phyloP scores from a whole-genome alignment of 2,113 vertebrate species.

The Herpetotheres cachinnans region DNA sequence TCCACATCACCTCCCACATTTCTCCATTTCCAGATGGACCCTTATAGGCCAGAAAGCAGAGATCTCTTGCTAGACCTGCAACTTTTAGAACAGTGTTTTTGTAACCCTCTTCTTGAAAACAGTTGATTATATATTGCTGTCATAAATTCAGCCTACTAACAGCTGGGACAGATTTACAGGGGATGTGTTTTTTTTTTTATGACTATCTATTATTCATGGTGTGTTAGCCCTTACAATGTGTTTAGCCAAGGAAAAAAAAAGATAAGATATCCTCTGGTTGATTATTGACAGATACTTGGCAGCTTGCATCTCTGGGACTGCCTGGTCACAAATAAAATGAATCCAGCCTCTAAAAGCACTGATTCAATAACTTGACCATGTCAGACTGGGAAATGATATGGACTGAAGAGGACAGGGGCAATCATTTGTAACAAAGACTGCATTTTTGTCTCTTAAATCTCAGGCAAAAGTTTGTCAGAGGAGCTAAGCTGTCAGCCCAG shows the following conservation, averaged over 20 bases:
- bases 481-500: neutral
- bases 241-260: slow-evolving; percentile 41
- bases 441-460: neutral
- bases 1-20: neutral
- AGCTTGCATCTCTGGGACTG: neutral
- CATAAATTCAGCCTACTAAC: slow-evolving; percentile 65
- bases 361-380: neutral
- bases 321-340: slow-evolving; percentile 43
- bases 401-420: neutral
- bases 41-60: neutral
- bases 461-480: neutral
- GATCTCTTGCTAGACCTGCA: neutral
- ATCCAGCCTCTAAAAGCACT: slow-evolving; percentile 22
- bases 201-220: slow-evolving; percentile 60
- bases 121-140: slow-evolving; percentile 39
- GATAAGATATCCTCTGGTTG: slow-evolving; percentile 61
- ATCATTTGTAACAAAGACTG: neutral
- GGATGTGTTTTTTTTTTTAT: slow-evolving; percentile 32
- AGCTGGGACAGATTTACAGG: slow-evolving; percentile 64
- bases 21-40: neutral
- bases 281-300: slow-evolving; percentile 68
- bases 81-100: slow-evolving; percentile 5
- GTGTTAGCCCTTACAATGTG: slow-evolving; percentile 53
- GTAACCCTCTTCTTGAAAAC: slow-evolving; percentile 34
- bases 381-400: neutral